Evolutionary conservation across 2,113 vertebrate genomes (phyloP), one percentile per base, ranked within the genome.

Genomic region (Sturnira hondurensis): DNA sequence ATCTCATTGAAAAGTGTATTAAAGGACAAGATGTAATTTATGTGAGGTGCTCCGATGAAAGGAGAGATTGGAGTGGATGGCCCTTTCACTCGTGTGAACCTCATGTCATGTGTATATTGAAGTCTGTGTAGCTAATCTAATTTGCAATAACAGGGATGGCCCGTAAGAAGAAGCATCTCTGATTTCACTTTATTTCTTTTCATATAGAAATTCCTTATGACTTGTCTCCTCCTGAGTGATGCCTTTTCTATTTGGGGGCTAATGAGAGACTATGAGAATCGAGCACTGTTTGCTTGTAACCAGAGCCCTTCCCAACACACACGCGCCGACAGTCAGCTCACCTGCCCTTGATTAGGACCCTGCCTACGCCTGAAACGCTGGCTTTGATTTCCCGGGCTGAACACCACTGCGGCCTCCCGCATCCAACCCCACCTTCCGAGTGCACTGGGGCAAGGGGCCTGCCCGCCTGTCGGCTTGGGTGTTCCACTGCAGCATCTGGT

Each of bases 41-140:
- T 96, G 97, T 16, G 97, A 96, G 96, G 96, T 67, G 98, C 97
- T 97, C 95, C 93, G 98, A 98, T 98, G 98, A 98, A 97, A 98
- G 97, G 97, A 97, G 97, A 98, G 98, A 99, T 98, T 98, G 98
- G 98, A 98, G 98, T 98, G 98, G 98, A 97, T 97, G 98, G 97
- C 97, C 96, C 97, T 98, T 97, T 97, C 73, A 63, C 98, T 98
- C 97, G 61, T 54, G 97, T 97, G 98, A 98, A 98, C 98, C 97
- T 92, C 88, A 80, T 98, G 98, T 98, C 98, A 98, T 95, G 97
- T 98, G 98, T 98, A 97, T 98, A 98, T 97, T 97, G 98, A 98
- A 98, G 98, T 94, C 97, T 58, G 88, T 88, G 96, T 91, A 70
- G 98, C 95, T 98, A 98, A 98, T 98, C 98, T 98, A 97, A 98